phyloP scores from a whole-genome alignment of 30 jellyfish, hydroid and myxozoan species.

The Catostylus mosaicus region DNA sequence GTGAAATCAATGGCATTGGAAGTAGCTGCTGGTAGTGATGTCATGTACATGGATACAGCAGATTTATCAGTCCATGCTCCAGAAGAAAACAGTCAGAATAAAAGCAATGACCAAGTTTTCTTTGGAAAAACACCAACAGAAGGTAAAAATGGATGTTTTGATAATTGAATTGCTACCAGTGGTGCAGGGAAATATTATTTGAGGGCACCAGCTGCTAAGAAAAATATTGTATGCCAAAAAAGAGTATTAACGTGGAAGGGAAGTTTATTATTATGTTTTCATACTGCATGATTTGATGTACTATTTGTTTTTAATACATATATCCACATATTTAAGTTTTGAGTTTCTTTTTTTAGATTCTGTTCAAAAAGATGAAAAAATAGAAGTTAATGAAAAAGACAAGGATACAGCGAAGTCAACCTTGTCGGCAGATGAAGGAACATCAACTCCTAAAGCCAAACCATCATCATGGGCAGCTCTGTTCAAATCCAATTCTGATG shows the following conservation, averaged over 20 bases:
- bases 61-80: not conserved
- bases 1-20: not conserved
- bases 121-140: not conserved
- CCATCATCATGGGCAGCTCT: constrained; percentile 71
- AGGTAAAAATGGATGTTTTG: not conserved
- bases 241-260: too few species aligned
- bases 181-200: too few species aligned
- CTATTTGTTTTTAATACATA: too few species aligned
- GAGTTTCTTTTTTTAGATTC: too few species aligned
- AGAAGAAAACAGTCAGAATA: not conserved
- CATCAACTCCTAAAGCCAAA: constrained; percentile 25
- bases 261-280: too few species aligned
- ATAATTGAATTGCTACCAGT: too few species aligned
- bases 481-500: constrained; percentile 42
- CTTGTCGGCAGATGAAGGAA: not conserved
- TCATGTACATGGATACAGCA: not conserved
- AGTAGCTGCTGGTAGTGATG: not conserved
- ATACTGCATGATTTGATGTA: too few species aligned
- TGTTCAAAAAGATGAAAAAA: constrained; percentile 1
- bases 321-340: too few species aligned
- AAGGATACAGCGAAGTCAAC: not conserved
- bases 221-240: too few species aligned
- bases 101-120: not conserved
- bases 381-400: constrained; percentile 27
- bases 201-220: too few species aligned